These are phyloP conservation scores for Sthenelais limicola DNA, from an alignment of 2,888 invertebrate species.

Conservation along the genomic window DNA sequence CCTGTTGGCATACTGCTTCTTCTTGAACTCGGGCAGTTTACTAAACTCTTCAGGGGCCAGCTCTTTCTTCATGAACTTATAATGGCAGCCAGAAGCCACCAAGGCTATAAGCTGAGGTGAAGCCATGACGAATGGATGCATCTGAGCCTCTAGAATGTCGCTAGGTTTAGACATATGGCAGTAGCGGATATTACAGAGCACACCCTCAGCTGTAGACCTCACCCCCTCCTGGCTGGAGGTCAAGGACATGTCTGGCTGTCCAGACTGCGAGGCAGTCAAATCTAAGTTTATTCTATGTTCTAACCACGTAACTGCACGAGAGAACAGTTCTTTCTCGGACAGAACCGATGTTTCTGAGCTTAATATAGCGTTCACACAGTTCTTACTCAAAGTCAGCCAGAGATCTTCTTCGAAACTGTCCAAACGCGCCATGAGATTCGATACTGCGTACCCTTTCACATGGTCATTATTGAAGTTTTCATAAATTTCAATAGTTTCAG, in stretches of 20 bases:
- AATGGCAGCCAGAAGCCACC: constrained; percentile 24
- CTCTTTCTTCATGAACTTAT: constrained; percentile 32
- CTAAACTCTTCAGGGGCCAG: constrained; percentile 17
- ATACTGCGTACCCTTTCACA: constrained; percentile 25
- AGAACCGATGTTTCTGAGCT: background rate
- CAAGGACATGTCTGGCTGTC: too few species aligned
- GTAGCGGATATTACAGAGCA: constrained; percentile 2
- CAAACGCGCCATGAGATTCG: constrained; percentile 14
- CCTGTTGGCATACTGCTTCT: constrained; percentile 25
- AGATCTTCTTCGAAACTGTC: background rate
- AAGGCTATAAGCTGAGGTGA: background rate
- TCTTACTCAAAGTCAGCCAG: background rate
- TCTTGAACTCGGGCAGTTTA: constrained; percentile 27
- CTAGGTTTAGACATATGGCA: constrained; percentile 17
- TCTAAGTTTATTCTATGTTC: too few species aligned
- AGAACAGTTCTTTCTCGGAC: constrained; percentile 25
- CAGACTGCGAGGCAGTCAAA: too few species aligned
- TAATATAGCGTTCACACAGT: constrained; percentile 2
- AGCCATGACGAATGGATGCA: background rate
- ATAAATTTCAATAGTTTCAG: constrained; percentile 11
- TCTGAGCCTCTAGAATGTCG: constrained; percentile 31
- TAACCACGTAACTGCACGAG: background rate
- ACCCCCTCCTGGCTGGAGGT: too few species aligned
- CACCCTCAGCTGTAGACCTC: background rate
- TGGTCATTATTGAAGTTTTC: constrained; percentile 14